These are phyloP conservation scores for Rattus norvegicus DNA, from an alignment of 2,113 vertebrate genomes.

Conservation along the genomic window DNA sequence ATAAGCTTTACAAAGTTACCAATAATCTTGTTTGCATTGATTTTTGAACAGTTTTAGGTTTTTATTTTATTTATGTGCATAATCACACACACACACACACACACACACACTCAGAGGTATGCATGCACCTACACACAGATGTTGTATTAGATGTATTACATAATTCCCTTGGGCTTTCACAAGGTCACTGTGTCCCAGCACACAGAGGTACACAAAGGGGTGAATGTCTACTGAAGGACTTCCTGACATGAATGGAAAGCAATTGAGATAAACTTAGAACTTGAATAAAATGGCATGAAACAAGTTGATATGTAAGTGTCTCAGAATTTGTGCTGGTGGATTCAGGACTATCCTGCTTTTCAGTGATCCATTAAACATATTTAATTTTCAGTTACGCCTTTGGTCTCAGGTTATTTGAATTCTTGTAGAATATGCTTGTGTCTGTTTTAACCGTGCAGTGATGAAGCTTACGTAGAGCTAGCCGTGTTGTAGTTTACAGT, in stretches of 20 bases:
- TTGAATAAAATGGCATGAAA: neutral
- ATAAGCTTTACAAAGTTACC: neutral
- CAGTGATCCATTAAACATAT: neutral
- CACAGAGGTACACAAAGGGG: neutral
- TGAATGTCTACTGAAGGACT: neutral
- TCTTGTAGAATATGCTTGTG: neutral
- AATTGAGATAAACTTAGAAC: neutral
- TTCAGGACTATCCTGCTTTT: neutral
- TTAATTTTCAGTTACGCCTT: neutral
- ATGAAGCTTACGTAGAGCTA: neutral
- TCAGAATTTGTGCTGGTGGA: neutral
- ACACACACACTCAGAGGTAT: too few relatives aligned
- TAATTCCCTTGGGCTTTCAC: neutral
- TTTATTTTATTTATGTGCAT: neutral
- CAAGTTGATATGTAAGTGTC: neutral
- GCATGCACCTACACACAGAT: too few relatives aligned
- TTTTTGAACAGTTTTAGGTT: neutral
- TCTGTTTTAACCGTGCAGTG: neutral
- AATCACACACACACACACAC: accelerated
- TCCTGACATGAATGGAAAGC: neutral
- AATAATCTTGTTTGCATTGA: neutral
- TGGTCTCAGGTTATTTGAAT: neutral
- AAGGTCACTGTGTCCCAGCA: neutral
- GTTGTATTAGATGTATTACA: neutral
- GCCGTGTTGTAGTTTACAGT: neutral